Percentiles rank a stretch among this genome's conserved stretches.
Evolutionary conservation across 2,888 invertebrate species (phyloP).

Genomic region (Trachelus tabidus): DNA sequence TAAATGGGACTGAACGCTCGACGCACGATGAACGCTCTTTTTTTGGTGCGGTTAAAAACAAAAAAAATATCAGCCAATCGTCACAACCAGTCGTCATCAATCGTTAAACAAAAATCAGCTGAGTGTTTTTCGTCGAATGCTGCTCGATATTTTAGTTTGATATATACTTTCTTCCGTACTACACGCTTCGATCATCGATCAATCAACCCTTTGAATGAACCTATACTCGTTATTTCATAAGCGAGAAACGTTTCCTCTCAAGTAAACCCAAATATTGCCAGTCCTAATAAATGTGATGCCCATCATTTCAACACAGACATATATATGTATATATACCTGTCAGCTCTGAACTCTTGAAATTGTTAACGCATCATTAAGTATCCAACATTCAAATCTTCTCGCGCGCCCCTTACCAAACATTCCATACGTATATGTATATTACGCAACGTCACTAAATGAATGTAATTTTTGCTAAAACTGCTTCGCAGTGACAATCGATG

Average conservation of each 20-base stretch:
- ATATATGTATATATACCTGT: background rate
- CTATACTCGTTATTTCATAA: background rate
- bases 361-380: background rate
- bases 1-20: conserved; percentile 24
- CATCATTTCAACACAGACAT: background rate
- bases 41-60: background rate
- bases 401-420: background rate
- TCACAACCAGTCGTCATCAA: background rate
- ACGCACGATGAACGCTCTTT: conserved; percentile 3
- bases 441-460: background rate
- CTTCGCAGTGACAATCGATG: background rate
- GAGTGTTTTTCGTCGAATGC: background rate
- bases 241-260: background rate
- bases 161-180: background rate
- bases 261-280: background rate
- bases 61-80: background rate
- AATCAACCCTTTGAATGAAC: background rate
- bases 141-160: background rate
- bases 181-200: background rate
- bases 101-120: background rate
- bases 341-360: background rate
- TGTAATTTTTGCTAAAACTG: background rate
- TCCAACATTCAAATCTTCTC: background rate
- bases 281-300: background rate
- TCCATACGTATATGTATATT: background rate